Evolutionary conservation across 2,113 vertebrate genomes (phyloP).

Genomic region (Pan paniscus): DNA sequence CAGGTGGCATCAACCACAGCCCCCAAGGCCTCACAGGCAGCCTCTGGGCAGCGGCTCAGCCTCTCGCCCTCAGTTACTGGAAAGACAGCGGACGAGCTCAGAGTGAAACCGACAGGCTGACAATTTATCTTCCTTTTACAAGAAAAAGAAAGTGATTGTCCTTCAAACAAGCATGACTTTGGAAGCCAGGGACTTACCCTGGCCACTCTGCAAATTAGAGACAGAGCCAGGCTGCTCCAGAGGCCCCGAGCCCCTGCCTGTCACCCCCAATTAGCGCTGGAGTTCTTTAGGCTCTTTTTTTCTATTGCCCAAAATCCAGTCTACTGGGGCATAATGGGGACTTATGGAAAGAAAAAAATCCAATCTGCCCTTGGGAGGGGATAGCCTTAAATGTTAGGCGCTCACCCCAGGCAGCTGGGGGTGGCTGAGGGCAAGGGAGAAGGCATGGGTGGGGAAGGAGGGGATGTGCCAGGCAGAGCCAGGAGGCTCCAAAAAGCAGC

Average conservation of each 20-base stretch:
- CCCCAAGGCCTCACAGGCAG: background rate
- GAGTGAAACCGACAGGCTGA: conserved; percentile 63
- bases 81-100: conserved; percentile 63
- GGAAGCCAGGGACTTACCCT: background rate
- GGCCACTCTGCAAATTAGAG: background rate
- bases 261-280: background rate
- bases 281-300: background rate
- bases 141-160: conserved; percentile 73
- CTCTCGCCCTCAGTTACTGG: conserved; percentile 68
- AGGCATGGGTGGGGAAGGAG: background rate
- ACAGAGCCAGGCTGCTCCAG: background rate
- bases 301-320: background rate
- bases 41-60: background rate
- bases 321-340: too few species aligned
- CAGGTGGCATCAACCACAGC: conserved; percentile 31
- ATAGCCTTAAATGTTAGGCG: background rate
- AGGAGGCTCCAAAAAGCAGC: background rate
- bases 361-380: background rate
- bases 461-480: background rate
- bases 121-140: conserved; percentile 70
- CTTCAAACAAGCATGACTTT: background rate
- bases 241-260: background rate
- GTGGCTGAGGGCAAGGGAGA: background rate
- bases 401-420: background rate
- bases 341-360: background rate